Evolutionary conservation across 2,113 vertebrate species (phyloP), one percentile per base, ranked within the genome.

Genomic region (Anhinga rufa): DNA sequence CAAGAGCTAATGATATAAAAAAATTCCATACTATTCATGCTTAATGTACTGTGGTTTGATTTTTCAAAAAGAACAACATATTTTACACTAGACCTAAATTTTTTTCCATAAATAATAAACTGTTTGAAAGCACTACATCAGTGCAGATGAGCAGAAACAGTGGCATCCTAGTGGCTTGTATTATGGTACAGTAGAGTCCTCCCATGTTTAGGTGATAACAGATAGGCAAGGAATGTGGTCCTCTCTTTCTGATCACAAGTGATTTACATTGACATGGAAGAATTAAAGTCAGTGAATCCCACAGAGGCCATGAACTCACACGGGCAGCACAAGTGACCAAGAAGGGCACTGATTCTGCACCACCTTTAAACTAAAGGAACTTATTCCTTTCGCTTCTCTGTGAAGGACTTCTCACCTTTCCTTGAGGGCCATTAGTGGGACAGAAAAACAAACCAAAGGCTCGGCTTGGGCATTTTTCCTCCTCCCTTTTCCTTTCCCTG

Each of bases 31-130:
- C 18, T 82, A 65, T 79, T 91, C 70, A 79, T 61, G 58, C 31
- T 76, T 94, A 74, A 80, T 66, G 91, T 36, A 54, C 19, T 54
- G 15, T 58, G 28, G 36, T 76, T 76, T 78, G 46, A n/a, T 68
- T 86, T 88, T 86, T 84, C 44, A 54, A 46, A 55, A 87, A 79
- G 61, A 86, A 54, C 55, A 65, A 62, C 4, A 1, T 69, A 87
- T 87, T 92, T 94, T 82, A 61, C 52, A 82, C 42, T 68, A 69
- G 24, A 72, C 14, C 31, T 89, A 76, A 92, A 92, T 77, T 52
- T 82, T 15, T 65, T 7, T 80, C n/a, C 44, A 89, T 95, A 94
- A 95, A 92, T 91, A 91, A 92, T 89, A 34, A 83, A 93, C 12
- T 6, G 3, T 40, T 89, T 55, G 44, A 82, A 93, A 93, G 58